Base-by-base conservation (phyloP, 2,888 invertebrate genomes). In the Hirtodrosophila confusa region DNA sequence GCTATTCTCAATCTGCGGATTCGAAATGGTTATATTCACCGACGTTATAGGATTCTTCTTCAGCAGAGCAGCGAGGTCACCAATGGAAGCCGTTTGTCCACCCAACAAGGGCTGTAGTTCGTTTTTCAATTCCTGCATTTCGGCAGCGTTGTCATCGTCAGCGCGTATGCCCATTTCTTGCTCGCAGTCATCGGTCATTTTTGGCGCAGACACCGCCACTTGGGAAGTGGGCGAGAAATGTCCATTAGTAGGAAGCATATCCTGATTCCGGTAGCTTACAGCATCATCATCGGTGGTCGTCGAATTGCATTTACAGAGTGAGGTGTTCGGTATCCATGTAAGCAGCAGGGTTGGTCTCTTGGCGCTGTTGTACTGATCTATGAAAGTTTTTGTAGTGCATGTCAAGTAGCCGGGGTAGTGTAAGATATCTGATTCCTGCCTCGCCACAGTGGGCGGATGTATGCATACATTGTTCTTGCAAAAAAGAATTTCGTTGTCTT, bases 381-480 rank as follows among this genome's bases (percentile, higher is more conserved):
- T 93, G 90, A 95, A 95, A n/a, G 94, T 94, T 92, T 95, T 96
- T 17, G 96, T 96, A 11, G 96, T 95, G 43, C 98, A 95, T 0
- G 97, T 97, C 79, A 99, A 93, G 90, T 99, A 99, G 17, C 94
- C 98, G 2, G 98, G 98, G 92, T 97, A 96, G 89, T 98, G 98
- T 0, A 97, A 93, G 31, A 96, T 94, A 78, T 97, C 97, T 54
- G 95, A 94, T 84, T 96, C 96, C 80, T 96, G 95, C 48, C 97
- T 94, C 51, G 96, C 94, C 67, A 96, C 93, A 0, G 96, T 95
- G 47, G 97, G 97, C 5, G 98, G 98, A 93, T 99, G 98, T 44
- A 99, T 98, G 91, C 98, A 99, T 35, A 99, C 98, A 92, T 99
- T 98, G 91, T 99, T 99, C 92, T 98, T 99, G 92, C 97, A 96